These are phyloP conservation scores for Eurystomus glaucurus DNA, from an alignment of 2,797 vertebrate genomes.

Conservation along the genomic window DNA sequence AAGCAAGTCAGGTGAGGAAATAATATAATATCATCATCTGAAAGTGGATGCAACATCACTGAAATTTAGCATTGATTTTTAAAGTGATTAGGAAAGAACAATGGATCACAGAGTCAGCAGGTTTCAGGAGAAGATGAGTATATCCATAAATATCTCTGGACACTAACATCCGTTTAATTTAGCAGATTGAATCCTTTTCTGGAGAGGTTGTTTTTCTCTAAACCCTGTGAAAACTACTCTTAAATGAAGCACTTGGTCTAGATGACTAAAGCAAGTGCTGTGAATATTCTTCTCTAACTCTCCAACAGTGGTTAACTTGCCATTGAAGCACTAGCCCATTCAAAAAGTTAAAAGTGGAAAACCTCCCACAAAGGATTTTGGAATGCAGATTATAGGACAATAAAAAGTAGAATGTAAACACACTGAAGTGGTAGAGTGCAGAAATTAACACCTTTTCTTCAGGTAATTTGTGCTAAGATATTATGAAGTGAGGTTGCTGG, in stretches of 20 bases:
- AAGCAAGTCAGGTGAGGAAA: neutral
- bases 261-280: neutral
- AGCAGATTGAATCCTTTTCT: neutral
- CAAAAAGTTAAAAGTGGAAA: neutral
- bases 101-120: neutral
- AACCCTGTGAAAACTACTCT: neutral
- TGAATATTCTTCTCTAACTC: neutral
- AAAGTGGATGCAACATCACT: neutral
- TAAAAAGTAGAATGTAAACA: neutral
- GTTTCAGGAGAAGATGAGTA: neutral
- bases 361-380: neutral
- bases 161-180: neutral
- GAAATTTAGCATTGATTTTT: conserved; percentile 21
- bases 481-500: neutral
- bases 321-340: neutral
- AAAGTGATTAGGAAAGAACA: conserved; percentile 21
- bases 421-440: neutral
- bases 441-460: neutral
- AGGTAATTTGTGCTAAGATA: neutral
- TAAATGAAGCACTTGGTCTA: neutral
- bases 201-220: neutral
- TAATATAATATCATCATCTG: neutral
- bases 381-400: neutral
- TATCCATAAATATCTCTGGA: conserved; percentile 1
- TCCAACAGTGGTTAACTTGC: neutral